Evolutionary conservation across 2,797 vertebrate genomes (phyloP).

Genomic region (Labeo calbasu): DNA sequence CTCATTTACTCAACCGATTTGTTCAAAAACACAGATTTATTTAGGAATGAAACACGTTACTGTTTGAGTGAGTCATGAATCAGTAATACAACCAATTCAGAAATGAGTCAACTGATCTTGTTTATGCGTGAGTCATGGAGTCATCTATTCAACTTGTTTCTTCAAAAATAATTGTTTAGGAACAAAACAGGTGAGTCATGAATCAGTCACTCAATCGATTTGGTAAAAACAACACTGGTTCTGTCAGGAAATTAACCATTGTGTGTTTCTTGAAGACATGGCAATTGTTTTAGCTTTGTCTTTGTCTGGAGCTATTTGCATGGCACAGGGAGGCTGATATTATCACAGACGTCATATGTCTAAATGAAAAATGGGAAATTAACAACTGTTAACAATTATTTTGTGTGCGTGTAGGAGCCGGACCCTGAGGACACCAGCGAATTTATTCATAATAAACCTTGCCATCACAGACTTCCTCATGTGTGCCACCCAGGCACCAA

Average conservation of each 20-base stretch:
- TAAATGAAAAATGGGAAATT: background rate
- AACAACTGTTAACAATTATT: background rate
- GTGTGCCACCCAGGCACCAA: conserved; percentile 89
- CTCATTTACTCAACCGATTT: background rate
- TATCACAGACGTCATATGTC: background rate
- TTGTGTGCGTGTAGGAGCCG: conserved; percentile 79
- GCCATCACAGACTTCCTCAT: conserved; percentile 93
- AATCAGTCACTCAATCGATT: background rate
- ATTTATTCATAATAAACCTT: conserved; percentile 92
- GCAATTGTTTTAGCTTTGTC: background rate
- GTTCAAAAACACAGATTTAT: background rate
- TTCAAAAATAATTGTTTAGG: background rate
- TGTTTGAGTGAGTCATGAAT: too few relatives aligned
- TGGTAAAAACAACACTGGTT: background rate
- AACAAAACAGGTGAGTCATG: conserved; percentile 1
- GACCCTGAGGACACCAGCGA: conserved; percentile 86
- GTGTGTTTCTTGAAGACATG: background rate
- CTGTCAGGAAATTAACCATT: background rate
- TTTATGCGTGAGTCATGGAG: background rate
- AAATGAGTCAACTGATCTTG: background rate
- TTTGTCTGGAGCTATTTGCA: background rate
- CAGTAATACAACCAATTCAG: background rate
- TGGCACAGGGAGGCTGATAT: background rate
- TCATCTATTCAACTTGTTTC: background rate
- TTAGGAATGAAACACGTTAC: too few relatives aligned